Conservation (phyloP, 2,113 vertebrate genomes). For the Rallus limicola region DNA sequence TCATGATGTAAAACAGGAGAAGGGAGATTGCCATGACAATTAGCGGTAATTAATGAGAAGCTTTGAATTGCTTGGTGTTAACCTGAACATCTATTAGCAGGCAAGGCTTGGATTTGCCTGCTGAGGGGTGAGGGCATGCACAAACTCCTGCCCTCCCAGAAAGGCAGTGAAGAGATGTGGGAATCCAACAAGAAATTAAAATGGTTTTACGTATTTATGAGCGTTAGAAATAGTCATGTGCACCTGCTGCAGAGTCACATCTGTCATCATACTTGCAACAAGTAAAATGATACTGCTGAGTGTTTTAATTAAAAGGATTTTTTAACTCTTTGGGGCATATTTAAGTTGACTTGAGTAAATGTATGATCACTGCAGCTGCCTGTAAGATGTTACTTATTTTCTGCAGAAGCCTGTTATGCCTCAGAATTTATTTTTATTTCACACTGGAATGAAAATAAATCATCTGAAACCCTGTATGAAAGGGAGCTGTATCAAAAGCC, state of each 20-base stretch:
- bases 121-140: not conserved
- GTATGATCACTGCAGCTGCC: not conserved
- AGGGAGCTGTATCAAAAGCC: not conserved
- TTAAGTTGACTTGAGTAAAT: not conserved
- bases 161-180: not conserved
- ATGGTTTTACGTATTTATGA: not conserved
- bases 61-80: constrained; percentile 22
- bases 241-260: not conserved
- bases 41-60: constrained; percentile 52
- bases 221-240: not conserved
- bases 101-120: not conserved
- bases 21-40: constrained; percentile 32
- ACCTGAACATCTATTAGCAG: not conserved
- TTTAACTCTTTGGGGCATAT: not conserved
- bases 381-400: not conserved
- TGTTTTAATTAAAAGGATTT: not conserved
- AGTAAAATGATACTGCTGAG: not conserved
- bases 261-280: not conserved
- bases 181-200: not conserved
- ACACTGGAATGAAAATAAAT: not conserved
- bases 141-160: not conserved
- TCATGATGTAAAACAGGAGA: constrained; percentile 12
- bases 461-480: not conserved
- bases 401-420: not conserved
- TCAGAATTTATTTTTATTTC: not conserved